Conservation (phyloP, 2,113 vertebrate genomes). For the Pimephales promelas region DNA sequence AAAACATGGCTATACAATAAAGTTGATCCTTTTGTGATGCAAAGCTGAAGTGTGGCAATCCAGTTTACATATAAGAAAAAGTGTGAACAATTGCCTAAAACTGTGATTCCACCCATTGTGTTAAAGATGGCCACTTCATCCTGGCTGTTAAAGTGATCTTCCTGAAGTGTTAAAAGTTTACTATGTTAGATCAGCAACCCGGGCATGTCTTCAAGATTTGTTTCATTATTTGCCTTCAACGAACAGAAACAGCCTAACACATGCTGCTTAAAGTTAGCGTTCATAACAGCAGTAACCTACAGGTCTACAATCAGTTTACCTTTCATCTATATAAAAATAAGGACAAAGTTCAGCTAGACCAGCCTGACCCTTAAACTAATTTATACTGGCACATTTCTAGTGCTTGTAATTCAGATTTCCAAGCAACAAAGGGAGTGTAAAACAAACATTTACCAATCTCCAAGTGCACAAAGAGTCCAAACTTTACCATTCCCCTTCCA, state of each 20-base stretch:
- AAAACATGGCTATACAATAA: not conserved
- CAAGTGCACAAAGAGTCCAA: not conserved
- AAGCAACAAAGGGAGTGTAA: not conserved
- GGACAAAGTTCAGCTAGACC: not conserved
- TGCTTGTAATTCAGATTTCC: not conserved
- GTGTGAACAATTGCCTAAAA: not conserved
- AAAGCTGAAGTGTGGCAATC: slow-evolving; percentile 22
- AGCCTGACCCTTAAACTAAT: not conserved
- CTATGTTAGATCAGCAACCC: not conserved
- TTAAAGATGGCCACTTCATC: not conserved
- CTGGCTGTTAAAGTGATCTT: not conserved
- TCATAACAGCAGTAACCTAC: not conserved
- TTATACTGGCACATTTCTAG: not conserved
- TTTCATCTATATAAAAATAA: not conserved
- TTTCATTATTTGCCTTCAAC: not conserved
- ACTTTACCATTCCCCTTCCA: not conserved
- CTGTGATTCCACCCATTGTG: not conserved
- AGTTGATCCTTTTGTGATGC: not conserved
- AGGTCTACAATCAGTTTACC: not conserved
- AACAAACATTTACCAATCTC: not conserved
- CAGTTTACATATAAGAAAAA: slow-evolving; percentile 1
- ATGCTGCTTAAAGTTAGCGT: not conserved
- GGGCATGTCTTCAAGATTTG: slow-evolving; percentile 19
- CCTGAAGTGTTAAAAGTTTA: not conserved
- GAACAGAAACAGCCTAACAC: not conserved